A percentile compares a stretch with the other conserved stretches of the same genome.
Conservation (phyloP, 2,113 vertebrate species). For the Trematocara unimaculatum region DNA sequence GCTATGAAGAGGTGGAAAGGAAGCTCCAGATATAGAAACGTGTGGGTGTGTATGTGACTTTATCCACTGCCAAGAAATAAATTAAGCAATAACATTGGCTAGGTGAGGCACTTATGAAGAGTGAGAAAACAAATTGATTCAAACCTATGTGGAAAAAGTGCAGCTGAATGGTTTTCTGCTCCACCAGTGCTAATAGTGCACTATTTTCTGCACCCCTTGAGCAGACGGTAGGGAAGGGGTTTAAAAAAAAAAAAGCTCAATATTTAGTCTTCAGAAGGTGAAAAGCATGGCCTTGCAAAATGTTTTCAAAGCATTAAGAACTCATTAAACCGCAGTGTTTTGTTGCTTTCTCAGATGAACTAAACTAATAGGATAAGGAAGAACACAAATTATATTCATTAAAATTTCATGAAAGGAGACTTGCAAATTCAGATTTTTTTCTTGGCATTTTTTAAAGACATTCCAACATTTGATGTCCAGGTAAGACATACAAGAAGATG, state of each 20-base stretch:
- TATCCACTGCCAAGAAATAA: constrained; percentile 29
- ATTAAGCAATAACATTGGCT: constrained; percentile 10
- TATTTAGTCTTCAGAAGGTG: not conserved
- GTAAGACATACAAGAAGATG: not conserved
- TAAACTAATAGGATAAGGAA: not conserved
- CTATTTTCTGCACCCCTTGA: not conserved
- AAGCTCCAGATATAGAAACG: constrained; percentile 48
- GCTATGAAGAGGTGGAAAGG: constrained; percentile 39
- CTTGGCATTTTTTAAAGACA: not conserved
- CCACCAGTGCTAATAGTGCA: not conserved
- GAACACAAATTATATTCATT: not conserved
- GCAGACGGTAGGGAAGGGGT: not conserved
- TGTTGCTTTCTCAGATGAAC: not conserved
- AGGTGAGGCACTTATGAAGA: constrained; percentile 16
- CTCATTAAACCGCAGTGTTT: not conserved
- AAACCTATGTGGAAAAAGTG: not conserved
- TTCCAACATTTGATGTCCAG: not conserved
- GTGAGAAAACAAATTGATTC: constrained; percentile 26
- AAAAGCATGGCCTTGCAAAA: not conserved
- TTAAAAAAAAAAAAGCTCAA: not conserved
- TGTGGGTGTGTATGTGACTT: constrained; percentile 50
- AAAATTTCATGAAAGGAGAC: not conserved
- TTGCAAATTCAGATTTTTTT: not conserved
- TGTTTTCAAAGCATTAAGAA: not conserved
- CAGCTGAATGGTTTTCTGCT: not conserved